A percentile compares a stretch with the other conserved stretches of the same genome.
Evolutionary conservation across 2,888 invertebrate genomes (phyloP).

Genomic region (Bellardia bayeri): DNA sequence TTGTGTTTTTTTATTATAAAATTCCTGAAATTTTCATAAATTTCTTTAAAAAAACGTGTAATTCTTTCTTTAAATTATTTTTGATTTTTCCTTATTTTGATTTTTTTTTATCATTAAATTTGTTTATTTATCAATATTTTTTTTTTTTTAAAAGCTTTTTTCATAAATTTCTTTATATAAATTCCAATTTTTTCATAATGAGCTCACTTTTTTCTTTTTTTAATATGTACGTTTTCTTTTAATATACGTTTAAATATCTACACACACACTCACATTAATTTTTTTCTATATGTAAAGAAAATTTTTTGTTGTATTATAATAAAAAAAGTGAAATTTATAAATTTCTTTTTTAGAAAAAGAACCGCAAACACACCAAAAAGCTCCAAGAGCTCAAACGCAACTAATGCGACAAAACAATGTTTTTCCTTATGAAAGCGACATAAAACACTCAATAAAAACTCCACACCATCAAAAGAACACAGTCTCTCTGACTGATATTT

Average conservation of each 20-base stretch:
- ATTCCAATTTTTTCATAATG: constrained; percentile 47
- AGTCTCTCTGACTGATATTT: constrained; percentile 66
- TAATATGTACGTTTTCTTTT: constrained; percentile 33
- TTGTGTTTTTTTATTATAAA: neutral
- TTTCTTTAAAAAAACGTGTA: neutral
- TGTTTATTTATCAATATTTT: neutral
- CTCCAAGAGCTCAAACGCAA: constrained; percentile 82
- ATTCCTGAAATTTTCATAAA: neutral
- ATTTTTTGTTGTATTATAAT: constrained; percentile 62
- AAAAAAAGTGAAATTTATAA: constrained; percentile 66
- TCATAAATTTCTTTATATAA: constrained; percentile 2
- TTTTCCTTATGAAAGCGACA: constrained; percentile 61
- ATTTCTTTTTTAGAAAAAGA: constrained; percentile 61
- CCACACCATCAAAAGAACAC: constrained; percentile 55
- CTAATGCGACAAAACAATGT: constrained; percentile 78
- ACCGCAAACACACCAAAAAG: constrained; percentile 81
- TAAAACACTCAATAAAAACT: constrained; percentile 75
- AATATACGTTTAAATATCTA: constrained; percentile 31
- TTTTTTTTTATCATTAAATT: neutral
- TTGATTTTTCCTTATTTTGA: neutral
- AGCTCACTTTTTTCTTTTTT: constrained; percentile 59
- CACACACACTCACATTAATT: constrained; percentile 60
- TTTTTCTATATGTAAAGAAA: constrained; percentile 68
- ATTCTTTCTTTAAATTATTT: neutral
- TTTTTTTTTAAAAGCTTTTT: constrained; percentile 23